These are phyloP conservation scores for Campylomormyrus tamandua DNA, from an alignment of 2,113 vertebrate genomes.

Conservation along the genomic window DNA sequence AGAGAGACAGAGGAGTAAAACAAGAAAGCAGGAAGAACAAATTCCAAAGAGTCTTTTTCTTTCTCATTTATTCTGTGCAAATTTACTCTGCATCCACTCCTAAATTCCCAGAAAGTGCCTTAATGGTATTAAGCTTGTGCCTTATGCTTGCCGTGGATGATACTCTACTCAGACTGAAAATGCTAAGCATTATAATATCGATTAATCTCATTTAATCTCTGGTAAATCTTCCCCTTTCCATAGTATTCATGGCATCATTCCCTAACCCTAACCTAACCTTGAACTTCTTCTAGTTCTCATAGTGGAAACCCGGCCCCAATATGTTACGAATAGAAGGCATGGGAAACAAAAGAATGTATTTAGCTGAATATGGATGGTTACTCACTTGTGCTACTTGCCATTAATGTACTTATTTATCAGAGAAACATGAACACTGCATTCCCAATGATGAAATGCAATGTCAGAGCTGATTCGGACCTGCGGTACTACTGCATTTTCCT, in stretches of 20 bases:
- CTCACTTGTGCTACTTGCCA: background rate
- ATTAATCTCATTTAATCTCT: background rate
- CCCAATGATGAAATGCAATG: background rate
- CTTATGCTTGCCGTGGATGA: background rate
- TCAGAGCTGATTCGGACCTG: background rate
- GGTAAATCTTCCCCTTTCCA: background rate
- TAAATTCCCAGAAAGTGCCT: background rate
- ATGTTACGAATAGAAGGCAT: background rate
- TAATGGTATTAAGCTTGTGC: background rate
- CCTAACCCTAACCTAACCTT: background rate
- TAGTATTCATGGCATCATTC: background rate
- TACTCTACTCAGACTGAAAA: background rate
- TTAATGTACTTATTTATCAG: background rate
- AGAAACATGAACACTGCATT: background rate
- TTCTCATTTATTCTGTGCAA: background rate
- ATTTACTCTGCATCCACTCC: background rate
- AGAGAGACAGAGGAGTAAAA: background rate
- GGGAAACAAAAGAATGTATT: background rate
- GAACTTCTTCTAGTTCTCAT: background rate
- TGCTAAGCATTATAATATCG: background rate
- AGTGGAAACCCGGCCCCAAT: background rate
- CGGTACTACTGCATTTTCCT: background rate
- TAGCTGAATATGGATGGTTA: background rate
- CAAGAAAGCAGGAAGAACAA: background rate
- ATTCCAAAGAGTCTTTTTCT: background rate